These are phyloP conservation scores for Agrenia bidenticulata DNA, from an alignment of 2,888 invertebrate genomes.

Conservation along the genomic window DNA sequence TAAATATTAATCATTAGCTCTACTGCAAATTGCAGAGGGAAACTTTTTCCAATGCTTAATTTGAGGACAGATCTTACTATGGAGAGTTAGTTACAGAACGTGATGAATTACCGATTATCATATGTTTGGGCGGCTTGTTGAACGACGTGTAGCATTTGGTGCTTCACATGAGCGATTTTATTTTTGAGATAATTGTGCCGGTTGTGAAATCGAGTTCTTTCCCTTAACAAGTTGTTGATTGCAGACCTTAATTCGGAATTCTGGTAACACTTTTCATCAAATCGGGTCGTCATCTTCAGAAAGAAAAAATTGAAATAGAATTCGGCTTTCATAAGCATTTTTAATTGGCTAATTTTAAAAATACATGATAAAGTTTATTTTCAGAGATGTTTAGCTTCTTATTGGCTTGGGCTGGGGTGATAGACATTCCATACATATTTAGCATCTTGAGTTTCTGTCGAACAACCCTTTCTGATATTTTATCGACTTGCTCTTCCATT, in stretches of 20 bases:
- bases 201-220: constrained; percentile 78
- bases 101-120: constrained; percentile 72
- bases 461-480: constrained; percentile 40
- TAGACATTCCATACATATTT: constrained; percentile 33
- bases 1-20: no score
- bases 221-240: constrained; percentile 78
- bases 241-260: constrained; percentile 72
- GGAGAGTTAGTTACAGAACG: constrained; percentile 4
- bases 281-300: constrained; percentile 8
- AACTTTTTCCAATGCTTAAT: no score
- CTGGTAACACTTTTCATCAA: constrained; percentile 59
- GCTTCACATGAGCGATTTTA: constrained; percentile 75
- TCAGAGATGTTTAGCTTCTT: constrained; percentile 31
- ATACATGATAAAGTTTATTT: constrained; percentile 47
- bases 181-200: constrained; percentile 76
- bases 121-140: constrained; percentile 86
- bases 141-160: constrained; percentile 78
- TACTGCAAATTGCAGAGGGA: no score
- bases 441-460: constrained; percentile 41
- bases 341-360: not conserved
- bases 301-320: no score
- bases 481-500: constrained; percentile 44
- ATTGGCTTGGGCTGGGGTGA: constrained; percentile 24
- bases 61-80: no score
- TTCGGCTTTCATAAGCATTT: not conserved